These are phyloP conservation scores for Drosophila nikananu DNA, from an alignment of 1,140 invertebrate species.

Conservation along the genomic window DNA sequence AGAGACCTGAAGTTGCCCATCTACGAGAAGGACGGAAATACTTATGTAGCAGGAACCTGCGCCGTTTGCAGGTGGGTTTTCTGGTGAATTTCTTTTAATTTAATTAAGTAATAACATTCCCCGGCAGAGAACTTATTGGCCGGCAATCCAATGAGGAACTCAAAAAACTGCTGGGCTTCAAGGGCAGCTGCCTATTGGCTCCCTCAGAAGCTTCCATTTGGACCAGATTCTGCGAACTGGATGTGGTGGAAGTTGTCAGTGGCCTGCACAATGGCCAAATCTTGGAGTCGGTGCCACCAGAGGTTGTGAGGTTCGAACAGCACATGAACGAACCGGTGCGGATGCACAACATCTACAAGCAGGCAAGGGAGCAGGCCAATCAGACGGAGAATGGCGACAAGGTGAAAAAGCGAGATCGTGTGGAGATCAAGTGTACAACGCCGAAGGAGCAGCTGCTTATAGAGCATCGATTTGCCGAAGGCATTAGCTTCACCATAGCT, in stretches of 20 bases:
- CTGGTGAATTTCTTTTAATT: neutral
- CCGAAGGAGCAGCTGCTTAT: conserved; percentile 87
- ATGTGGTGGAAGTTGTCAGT: conserved; percentile 86
- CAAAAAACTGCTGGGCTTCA: conserved; percentile 90
- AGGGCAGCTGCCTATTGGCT: conserved; percentile 91
- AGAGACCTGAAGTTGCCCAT: conserved; percentile 70
- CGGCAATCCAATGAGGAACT: conserved; percentile 79
- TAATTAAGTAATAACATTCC: too few species aligned
- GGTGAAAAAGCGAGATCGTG: conserved; percentile 64
- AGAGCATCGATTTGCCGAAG: conserved; percentile 93
- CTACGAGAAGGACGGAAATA: conserved; percentile 86
- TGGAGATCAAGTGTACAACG: conserved; percentile 79
- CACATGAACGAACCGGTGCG: conserved; percentile 94
- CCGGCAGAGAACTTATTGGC: conserved; percentile 87
- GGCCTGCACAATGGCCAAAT: conserved; percentile 44
- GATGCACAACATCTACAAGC: conserved; percentile 95
- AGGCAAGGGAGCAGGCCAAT: conserved; percentile 86
- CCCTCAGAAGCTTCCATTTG: conserved; percentile 94
- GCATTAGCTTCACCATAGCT: conserved; percentile 92
- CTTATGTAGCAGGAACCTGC: conserved; percentile 88
- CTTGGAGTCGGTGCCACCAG: conserved; percentile 86
- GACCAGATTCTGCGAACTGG: conserved; percentile 97
- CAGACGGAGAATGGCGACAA: conserved; percentile 43
- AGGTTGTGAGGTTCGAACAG: conserved; percentile 92
- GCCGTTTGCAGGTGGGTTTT: conserved; percentile 86